phyloP scores from a whole-genome alignment of 2,113 vertebrate genomes.

The Sminthopsis crassicaudata region DNA sequence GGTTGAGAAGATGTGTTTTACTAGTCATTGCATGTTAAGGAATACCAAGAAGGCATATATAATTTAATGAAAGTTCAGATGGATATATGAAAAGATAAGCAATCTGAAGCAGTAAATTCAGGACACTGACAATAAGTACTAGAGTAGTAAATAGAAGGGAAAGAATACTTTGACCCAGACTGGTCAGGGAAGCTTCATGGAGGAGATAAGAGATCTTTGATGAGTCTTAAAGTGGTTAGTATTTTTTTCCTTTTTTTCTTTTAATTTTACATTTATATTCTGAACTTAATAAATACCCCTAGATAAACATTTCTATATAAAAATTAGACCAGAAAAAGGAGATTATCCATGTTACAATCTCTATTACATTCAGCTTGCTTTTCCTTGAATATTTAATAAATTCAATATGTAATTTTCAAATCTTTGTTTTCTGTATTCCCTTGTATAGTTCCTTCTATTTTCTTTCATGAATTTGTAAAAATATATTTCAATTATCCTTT shows the following conservation, averaged over 20 bases:
- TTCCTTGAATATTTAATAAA: not conserved
- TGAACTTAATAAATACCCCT: not conserved
- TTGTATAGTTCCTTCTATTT: not conserved
- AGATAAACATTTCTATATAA: not conserved
- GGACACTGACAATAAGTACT: not conserved
- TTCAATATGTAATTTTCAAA: not conserved
- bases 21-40: not conserved
- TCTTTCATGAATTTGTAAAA: not conserved
- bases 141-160: not conserved
- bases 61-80: not conserved
- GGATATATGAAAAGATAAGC: constrained; percentile 12
- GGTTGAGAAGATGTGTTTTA: not conserved
- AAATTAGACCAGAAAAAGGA: not conserved
- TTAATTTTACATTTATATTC: not conserved
- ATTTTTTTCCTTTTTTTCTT: constrained; percentile 27
- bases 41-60: constrained; percentile 3
- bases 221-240: not conserved
- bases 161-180: not conserved
- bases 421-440: not conserved
- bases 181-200: not conserved
- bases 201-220: not conserved
- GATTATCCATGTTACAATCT: not conserved
- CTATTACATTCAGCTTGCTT: not conserved
- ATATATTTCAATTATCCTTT: not conserved
- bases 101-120: not conserved